Percentiles rank a stretch among this genome's conserved stretches.
phyloP scores from a whole-genome alignment of 2,888 invertebrate genomes.

The Nineta flava region DNA sequence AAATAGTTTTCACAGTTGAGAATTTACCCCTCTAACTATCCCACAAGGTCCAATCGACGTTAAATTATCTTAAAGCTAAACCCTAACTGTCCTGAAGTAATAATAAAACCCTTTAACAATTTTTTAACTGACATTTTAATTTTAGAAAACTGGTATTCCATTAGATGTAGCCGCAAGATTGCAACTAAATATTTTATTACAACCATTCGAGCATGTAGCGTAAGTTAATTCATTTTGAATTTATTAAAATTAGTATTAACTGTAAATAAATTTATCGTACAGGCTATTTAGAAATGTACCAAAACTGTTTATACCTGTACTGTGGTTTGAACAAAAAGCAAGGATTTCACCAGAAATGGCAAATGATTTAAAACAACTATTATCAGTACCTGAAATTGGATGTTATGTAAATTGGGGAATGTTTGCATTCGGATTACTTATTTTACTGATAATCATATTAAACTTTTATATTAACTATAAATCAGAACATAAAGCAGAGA shows the following conservation, averaged over 20 bases:
- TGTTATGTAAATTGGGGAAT: background rate
- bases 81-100: too few relatives aligned
- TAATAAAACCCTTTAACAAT: too few relatives aligned
- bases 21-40: too few relatives aligned
- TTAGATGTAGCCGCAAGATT: constrained; percentile 60
- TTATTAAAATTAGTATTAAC: background rate
- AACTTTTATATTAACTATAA: background rate
- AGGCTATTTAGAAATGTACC: constrained; percentile 53
- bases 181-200: constrained; percentile 61
- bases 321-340: constrained; percentile 65
- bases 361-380: constrained; percentile 32
- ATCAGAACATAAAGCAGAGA: background rate
- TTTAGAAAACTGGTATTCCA: constrained; percentile 56
- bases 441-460: background rate
- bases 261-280: constrained; percentile 11
- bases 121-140: constrained; percentile 9
- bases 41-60: too few relatives aligned
- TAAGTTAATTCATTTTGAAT: constrained; percentile 20
- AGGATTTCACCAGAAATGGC: constrained; percentile 38
- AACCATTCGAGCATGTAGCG: constrained; percentile 45
- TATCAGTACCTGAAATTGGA: constrained; percentile 28
- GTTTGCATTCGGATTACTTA: background rate
- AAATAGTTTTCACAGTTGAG: too few relatives aligned
- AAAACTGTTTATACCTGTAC: constrained; percentile 51
- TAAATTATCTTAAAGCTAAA: too few relatives aligned